Conservation (phyloP, 2,888 invertebrate genomes). For the Drosophila glabriapex region DNA sequence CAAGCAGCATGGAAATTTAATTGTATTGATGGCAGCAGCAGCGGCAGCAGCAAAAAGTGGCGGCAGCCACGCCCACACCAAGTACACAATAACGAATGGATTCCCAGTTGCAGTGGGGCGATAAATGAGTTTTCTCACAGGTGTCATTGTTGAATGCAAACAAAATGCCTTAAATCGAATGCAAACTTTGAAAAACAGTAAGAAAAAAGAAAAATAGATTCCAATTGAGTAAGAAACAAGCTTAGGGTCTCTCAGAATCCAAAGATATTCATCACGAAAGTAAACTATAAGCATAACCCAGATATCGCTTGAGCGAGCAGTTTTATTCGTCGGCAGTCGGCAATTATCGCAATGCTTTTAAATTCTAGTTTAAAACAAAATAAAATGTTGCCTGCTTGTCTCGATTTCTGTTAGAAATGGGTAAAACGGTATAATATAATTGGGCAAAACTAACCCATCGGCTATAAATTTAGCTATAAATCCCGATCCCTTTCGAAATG, state of each 20-base stretch:
- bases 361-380: neutral
- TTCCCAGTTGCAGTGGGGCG: slow-evolving; percentile 50
- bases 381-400: neutral
- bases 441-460: neutral
- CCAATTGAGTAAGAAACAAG: slow-evolving; percentile 10
- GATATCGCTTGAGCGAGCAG: slow-evolving; percentile 11
- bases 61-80: slow-evolving; percentile 2
- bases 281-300: slow-evolving; percentile 4
- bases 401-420: neutral
- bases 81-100: slow-evolving; percentile 41
- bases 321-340: slow-evolving; percentile 13
- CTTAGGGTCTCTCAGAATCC: neutral
- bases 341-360: neutral
- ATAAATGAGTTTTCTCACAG: slow-evolving; percentile 60
- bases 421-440: neutral
- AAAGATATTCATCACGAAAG: neutral
- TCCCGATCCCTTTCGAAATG: too few species aligned
- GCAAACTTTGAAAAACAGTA: slow-evolving; percentile 35
- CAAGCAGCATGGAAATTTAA: slow-evolving; percentile 80
- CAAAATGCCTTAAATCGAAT: slow-evolving; percentile 47
- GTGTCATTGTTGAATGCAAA: slow-evolving; percentile 45
- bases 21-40: slow-evolving; percentile 65
- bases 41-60: neutral
- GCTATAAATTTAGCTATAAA: too few species aligned
- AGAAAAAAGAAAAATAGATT: slow-evolving; percentile 13